A percentile compares a stretch with the other conserved stretches of the same genome.
phyloP scores from a whole-genome alignment of 1,140 invertebrate species.

The Eurosta solidaginis region DNA sequence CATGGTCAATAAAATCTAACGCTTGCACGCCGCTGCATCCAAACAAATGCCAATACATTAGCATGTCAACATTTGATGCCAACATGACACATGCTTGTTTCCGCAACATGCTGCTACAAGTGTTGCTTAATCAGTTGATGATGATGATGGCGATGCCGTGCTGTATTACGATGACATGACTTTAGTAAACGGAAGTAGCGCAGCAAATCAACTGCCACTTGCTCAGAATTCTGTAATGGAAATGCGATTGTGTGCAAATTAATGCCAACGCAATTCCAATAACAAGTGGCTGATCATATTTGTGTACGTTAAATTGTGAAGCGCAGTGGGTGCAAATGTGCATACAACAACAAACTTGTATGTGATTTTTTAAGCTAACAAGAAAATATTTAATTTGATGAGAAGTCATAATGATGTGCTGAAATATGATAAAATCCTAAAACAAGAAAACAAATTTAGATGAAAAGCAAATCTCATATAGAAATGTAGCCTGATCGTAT shows the following conservation, averaged over 20 bases:
- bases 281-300: neutral
- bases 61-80: slow-evolving; percentile 29
- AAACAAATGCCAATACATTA: neutral
- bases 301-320: neutral
- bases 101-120: neutral
- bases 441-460: neutral
- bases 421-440: neutral
- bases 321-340: slow-evolving; percentile 15
- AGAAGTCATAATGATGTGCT: neutral
- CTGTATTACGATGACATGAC: too few species aligned
- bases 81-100: neutral
- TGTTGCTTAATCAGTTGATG: slow-evolving; percentile 10
- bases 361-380: neutral
- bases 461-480: too few species aligned
- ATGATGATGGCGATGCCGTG: neutral
- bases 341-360: neutral
- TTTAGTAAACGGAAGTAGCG: neutral
- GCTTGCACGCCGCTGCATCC: neutral
- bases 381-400: neutral
- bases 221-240: neutral
- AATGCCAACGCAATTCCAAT: neutral
- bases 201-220: neutral
- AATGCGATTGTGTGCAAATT: slow-evolving; percentile 9
- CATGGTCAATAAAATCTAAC: neutral
- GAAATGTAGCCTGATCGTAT: too few species aligned